Conservation (phyloP, 64 coral and sea anemone species). For the Montipora efflorescens region DNA sequence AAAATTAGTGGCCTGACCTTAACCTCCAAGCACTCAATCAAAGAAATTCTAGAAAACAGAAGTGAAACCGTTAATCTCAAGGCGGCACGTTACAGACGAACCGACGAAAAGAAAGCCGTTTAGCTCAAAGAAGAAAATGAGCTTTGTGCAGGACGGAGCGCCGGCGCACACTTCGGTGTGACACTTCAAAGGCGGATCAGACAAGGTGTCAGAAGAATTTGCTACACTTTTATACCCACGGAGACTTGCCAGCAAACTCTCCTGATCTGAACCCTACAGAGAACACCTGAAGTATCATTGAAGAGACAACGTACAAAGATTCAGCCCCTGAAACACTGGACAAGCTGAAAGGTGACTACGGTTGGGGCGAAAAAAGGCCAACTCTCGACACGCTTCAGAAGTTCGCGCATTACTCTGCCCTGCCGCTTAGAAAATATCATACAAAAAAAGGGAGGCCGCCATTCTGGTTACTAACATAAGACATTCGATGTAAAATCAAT, state of each 20-base stretch:
- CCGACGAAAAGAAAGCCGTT: background rate
- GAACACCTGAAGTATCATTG: conserved; percentile 18
- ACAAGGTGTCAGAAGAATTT: background rate
- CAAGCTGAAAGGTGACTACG: background rate
- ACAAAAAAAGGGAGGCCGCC: background rate
- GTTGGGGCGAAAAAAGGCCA: background rate
- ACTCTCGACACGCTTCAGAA: background rate
- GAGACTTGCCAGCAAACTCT: background rate
- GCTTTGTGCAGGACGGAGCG: background rate
- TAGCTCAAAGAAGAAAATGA: background rate
- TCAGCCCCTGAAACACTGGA: conserved; percentile 15
- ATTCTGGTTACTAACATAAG: background rate
- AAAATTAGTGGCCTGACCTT: no score
- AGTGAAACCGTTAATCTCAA: background rate
- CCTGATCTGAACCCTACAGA: conserved; percentile 7
- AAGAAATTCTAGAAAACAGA: background rate
- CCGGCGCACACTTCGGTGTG: background rate
- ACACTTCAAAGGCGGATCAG: background rate
- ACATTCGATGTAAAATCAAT: no score
- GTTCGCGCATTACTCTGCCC: background rate
- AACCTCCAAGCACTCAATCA: no score
- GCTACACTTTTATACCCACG: background rate
- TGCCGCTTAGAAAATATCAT: background rate
- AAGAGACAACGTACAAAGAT: background rate
- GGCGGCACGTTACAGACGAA: background rate